phyloP scores from a whole-genome alignment of 1,140 invertebrate genomes.

The Bombus confusus region DNA sequence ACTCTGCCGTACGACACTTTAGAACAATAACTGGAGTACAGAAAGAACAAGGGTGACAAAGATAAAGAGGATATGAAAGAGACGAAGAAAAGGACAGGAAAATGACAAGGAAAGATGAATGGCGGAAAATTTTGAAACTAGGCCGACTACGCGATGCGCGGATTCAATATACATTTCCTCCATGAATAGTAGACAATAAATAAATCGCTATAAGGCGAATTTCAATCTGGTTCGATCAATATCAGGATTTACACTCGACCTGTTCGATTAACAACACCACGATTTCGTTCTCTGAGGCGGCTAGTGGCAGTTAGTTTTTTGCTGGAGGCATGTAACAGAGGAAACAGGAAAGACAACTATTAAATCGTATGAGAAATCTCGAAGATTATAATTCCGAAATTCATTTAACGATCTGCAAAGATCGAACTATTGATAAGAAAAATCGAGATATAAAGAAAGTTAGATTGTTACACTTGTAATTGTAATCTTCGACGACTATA shows the following conservation, averaged over 20 bases:
- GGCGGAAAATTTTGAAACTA: constrained; percentile 27
- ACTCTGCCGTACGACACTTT: constrained; percentile 3
- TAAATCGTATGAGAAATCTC: neutral
- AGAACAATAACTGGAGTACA: constrained; percentile 13
- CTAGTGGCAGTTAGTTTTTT: constrained; percentile 1
- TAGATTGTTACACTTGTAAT: neutral
- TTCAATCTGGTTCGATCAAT: constrained; percentile 41
- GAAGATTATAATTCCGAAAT: constrained; percentile 19
- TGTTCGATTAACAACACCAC: constrained; percentile 28
- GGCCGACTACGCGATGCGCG: constrained; percentile 33
- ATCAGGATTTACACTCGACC: constrained; percentile 28
- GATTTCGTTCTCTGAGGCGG: neutral
- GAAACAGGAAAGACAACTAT: neutral
- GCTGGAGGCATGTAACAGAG: neutral
- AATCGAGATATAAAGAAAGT: neutral
- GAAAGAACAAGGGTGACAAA: neutral
- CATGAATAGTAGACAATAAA: constrained; percentile 61
- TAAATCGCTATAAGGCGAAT: constrained; percentile 56
- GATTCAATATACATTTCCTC: constrained; percentile 22
- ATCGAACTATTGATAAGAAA: too few species aligned
- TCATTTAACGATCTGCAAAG: neutral
- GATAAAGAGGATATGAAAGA: neutral
- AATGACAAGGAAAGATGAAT: neutral
- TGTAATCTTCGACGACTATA: constrained; percentile 28
- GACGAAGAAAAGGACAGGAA: neutral